Percentiles rank a stretch among this genome's conserved stretches.
Evolutionary conservation across 2,888 invertebrate species (phyloP).

Genomic region (Melangyna quadrimaculata): DNA sequence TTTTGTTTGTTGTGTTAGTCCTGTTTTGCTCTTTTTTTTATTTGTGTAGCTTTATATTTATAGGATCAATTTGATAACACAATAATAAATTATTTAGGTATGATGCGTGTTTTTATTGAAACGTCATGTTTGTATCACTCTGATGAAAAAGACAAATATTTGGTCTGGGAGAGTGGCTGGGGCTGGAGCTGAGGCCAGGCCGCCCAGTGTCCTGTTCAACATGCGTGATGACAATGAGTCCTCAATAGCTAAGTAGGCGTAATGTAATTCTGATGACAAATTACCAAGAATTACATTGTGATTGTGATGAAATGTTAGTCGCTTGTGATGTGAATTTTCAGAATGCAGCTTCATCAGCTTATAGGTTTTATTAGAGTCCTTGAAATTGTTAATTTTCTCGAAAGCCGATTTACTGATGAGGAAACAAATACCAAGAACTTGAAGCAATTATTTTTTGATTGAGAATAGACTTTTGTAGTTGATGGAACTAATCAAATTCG

Average conservation of each 20-base stretch:
- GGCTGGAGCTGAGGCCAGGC: no score
- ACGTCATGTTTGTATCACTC: not conserved
- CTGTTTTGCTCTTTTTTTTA: not conserved
- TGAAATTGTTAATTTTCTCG: not conserved
- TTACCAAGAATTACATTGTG: not conserved
- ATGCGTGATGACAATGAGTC: not conserved
- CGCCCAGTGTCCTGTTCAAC: not conserved
- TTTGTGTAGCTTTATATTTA: constrained; percentile 7
- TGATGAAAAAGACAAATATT: not conserved
- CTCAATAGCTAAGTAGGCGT: not conserved
- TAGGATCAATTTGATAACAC: constrained; percentile 14
- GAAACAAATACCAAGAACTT: not conserved
- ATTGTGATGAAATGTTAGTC: not conserved
- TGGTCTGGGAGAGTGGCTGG: constrained; percentile 10
- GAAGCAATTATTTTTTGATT: not conserved
- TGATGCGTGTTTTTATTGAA: constrained; percentile 27
- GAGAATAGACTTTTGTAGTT: not conserved
- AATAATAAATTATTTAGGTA: constrained; percentile 20
- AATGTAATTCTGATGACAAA: constrained; percentile 10
- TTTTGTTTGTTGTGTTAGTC: not conserved
- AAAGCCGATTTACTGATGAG: not conserved
- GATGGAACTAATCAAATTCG: not conserved
- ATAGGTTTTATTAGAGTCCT: not conserved
- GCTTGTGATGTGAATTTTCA: not conserved
- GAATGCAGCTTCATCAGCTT: not conserved